phyloP scores from a whole-genome alignment of 1,140 invertebrate genomes.

The Zophobas atratus region DNA sequence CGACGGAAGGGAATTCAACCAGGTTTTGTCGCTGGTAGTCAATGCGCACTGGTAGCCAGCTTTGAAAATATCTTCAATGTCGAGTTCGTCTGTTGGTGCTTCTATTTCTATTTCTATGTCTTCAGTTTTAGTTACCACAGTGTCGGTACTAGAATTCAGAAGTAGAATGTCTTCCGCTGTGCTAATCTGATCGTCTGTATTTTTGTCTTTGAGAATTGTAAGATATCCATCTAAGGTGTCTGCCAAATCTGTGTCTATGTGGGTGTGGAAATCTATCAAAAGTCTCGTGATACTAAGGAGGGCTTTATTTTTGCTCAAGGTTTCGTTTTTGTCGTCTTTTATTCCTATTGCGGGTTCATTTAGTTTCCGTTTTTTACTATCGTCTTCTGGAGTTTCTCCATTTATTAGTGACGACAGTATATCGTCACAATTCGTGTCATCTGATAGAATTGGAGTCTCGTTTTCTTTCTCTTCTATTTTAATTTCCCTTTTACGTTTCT shows the following conservation, averaged over 20 bases:
- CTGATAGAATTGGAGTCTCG: not conserved
- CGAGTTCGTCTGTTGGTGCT: not conserved
- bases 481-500: not conserved
- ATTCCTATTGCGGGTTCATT: not conserved
- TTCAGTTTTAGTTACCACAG: too few relatives aligned
- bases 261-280: not conserved
- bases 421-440: not conserved
- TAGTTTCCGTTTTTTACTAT: not conserved
- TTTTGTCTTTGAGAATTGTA: constrained; percentile 11
- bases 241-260: constrained; percentile 1
- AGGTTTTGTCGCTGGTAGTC: constrained; percentile 47
- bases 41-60: constrained; percentile 56
- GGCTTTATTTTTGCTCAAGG: constrained; percentile 58
- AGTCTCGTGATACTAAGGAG: constrained; percentile 55
- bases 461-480: constrained; percentile 1
- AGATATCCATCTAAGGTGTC: constrained; percentile 19
- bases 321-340: constrained; percentile 41
- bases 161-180: too few relatives aligned
- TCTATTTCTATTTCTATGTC: not conserved
- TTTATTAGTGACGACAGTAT: too few relatives aligned
- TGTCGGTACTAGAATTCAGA: too few relatives aligned
- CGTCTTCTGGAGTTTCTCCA: constrained; percentile 15
- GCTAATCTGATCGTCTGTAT: too few relatives aligned
- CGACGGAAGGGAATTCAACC: constrained; percentile 41
- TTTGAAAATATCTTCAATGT: constrained; percentile 60